Conservation (phyloP, 1,140 invertebrate genomes). For the Brachionus rotundiformis region DNA sequence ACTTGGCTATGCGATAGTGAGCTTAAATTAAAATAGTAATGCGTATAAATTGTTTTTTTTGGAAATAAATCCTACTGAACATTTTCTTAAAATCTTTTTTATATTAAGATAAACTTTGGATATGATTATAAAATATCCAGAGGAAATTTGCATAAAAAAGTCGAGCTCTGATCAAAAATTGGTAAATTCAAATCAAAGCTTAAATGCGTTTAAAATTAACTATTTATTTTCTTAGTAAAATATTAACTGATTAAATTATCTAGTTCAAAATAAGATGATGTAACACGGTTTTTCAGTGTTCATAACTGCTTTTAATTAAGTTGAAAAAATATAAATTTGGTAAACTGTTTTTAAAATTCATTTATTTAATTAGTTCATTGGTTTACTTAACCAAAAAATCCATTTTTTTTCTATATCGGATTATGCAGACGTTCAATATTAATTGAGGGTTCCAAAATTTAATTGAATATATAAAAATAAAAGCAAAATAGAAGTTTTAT, state of each 20-base stretch:
- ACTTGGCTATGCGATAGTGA: no score
- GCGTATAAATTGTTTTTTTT: no score
- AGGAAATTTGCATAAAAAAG: background rate
- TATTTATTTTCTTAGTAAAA: background rate
- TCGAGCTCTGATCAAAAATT: background rate
- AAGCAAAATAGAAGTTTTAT: background rate
- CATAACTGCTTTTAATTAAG: background rate
- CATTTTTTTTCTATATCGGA: background rate
- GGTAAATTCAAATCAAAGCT: background rate
- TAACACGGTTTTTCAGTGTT: background rate
- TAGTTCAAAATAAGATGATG: background rate
- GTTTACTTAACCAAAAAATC: background rate
- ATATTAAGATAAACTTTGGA: background rate
- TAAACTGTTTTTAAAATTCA: background rate
- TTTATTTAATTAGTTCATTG: background rate
- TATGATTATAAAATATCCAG: background rate
- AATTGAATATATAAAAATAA: background rate
- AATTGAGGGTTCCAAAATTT: constrained; percentile 31
- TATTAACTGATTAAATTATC: background rate
- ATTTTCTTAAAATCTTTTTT: background rate
- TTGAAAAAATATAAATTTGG: background rate
- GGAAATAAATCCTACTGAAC: no score
- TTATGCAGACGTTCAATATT: background rate
- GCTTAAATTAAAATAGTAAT: no score
- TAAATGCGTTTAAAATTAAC: background rate